These are phyloP conservation scores for Drosophila fuyamai DNA, from an alignment of 1,140 invertebrate species.

Conservation along the genomic window DNA sequence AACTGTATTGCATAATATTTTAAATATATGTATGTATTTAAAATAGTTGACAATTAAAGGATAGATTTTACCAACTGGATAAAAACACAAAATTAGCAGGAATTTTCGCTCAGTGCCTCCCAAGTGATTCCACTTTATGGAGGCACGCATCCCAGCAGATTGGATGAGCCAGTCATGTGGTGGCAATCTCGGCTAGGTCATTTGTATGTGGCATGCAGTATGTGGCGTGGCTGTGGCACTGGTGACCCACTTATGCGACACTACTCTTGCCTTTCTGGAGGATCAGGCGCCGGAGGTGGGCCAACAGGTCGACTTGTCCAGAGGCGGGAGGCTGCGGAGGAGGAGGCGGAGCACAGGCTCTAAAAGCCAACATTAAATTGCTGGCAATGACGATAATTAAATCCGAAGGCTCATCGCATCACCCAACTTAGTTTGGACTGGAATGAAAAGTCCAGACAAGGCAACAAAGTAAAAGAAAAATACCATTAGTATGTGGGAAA, in stretches of 20 bases:
- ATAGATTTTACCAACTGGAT: too few species aligned
- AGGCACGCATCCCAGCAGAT: slow-evolving; percentile 12
- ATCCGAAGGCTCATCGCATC: slow-evolving; percentile 2
- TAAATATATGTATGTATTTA: too few species aligned
- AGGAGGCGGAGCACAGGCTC: not conserved
- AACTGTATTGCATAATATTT: too few species aligned
- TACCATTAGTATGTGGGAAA: slow-evolving; percentile 2
- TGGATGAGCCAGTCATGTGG: slow-evolving; percentile 5
- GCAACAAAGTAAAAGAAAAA: not conserved
- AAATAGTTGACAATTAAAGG: too few species aligned
- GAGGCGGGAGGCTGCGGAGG: not conserved
- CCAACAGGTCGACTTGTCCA: slow-evolving; percentile 43
- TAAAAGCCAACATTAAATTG: not conserved
- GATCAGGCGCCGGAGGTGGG: slow-evolving; percentile 19
- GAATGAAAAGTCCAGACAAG: not conserved
- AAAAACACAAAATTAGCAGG: too few species aligned
- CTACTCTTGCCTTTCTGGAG: slow-evolving; percentile 35
- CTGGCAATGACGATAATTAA: not conserved
- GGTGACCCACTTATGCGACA: slow-evolving; percentile 39
- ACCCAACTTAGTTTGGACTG: not conserved
- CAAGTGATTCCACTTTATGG: slow-evolving; percentile 1
- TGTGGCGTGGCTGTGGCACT: not conserved
- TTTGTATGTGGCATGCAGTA: not conserved
- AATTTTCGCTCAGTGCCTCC: slow-evolving; percentile 2
- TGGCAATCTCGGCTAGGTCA: slow-evolving; percentile 41